Base-by-base conservation (phyloP, 2,888 invertebrate species). In the Chymomyza caudatula region DNA sequence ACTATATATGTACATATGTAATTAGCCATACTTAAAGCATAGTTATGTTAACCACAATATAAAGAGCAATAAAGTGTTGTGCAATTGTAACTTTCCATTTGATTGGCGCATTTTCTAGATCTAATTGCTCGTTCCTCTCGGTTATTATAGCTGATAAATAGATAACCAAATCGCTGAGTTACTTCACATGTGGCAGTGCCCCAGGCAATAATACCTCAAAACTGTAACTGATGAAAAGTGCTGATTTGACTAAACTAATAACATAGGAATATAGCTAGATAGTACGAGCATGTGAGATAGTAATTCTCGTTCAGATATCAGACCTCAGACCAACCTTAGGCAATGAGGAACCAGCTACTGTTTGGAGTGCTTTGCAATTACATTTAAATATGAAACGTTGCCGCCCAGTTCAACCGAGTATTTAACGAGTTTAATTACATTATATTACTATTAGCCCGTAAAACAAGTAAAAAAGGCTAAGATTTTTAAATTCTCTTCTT, bases 341-440 rank as follows among this genome's bases (percentile, higher is more conserved):
- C 11, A 59, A 59, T 59, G n/a, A 29, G 51, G 51, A 51, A 51
- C 51, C 6, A 22, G n/a, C 53, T 13, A 20, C 53, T 3, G 20
- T 53, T 53, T 53, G 23, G 23, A 53, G 53, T 15, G 23, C 23
- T 23, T 23, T 23, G 23, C 20, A 47, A 51, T 49, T 23, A 52
- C 47, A 47, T 51, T 23, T 72, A 70, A 78, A 77, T 80, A 72
- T 65, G 47, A 53, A 67, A 64, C 25, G 22, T 42, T 66, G 65
- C 56, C 73, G 69, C 58, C 51, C 58, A 53, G 37, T 22, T 67
- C 70, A 69, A 85, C 70, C 79, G 68, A 62, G 82, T 76, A 79
- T 72, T 74, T 73, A 81, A 85, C 74, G 63, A 67, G 64, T 59
- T 66, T 77, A 79, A 85, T 85, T 81, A 69, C 67, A 70, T 54